Percentiles rank a stretch among this genome's conserved stretches.
These are phyloP conservation scores for Apotomis turbidana DNA, from an alignment of 2,888 invertebrate species.

Conservation along the genomic window DNA sequence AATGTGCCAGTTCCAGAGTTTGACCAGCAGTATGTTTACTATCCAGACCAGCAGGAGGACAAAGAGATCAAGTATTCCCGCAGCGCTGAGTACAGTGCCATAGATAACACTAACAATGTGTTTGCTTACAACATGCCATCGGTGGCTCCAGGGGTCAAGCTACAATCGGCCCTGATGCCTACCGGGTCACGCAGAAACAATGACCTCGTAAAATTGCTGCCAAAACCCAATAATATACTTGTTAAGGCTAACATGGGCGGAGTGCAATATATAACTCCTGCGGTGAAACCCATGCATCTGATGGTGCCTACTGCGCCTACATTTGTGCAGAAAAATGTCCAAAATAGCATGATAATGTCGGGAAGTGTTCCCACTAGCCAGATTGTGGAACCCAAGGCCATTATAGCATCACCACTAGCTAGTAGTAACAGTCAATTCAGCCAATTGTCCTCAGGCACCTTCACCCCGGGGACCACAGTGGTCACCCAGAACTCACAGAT, in stretches of 20 bases:
- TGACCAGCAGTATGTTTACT: slow-evolving; percentile 68
- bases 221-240: slow-evolving; percentile 71
- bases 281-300: slow-evolving; percentile 69
- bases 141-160: slow-evolving; percentile 56
- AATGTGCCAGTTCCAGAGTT: slow-evolving; percentile 60
- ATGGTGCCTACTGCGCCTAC: slow-evolving; percentile 68
- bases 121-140: slow-evolving; percentile 64
- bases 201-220: slow-evolving; percentile 68
- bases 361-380: slow-evolving; percentile 62
- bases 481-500: slow-evolving; percentile 79
- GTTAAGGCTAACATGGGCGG: slow-evolving; percentile 71
- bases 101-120: slow-evolving; percentile 60
- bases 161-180: slow-evolving; percentile 56
- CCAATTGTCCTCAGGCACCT: slow-evolving; percentile 62
- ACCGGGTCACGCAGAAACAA: slow-evolving; percentile 57
- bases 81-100: slow-evolving; percentile 71
- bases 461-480: slow-evolving; percentile 73
- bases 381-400: slow-evolving; percentile 62
- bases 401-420: slow-evolving; percentile 55
- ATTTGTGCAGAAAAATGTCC: slow-evolving; percentile 76
- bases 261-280: slow-evolving; percentile 67
- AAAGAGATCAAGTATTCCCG: slow-evolving; percentile 76
- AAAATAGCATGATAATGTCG: slow-evolving; percentile 74
- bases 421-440: slow-evolving; percentile 63
- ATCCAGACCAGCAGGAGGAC: slow-evolving; percentile 71